Conservation (phyloP, 37 sponge, comb jelly and placozoan genomes). For the Beroe ovata region DNA sequence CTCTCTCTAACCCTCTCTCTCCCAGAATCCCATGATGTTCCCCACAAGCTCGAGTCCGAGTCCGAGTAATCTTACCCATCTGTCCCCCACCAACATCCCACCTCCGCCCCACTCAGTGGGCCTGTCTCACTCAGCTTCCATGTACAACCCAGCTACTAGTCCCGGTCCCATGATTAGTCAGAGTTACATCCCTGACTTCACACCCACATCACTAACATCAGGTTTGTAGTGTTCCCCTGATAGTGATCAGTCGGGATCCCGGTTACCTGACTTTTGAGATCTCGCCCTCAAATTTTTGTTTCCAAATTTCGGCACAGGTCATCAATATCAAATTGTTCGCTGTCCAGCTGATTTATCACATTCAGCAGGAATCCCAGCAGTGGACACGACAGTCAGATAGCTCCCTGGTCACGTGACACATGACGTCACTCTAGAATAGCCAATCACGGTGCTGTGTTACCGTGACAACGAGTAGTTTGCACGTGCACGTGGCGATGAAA, state of each 20-base stretch:
- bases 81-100: slow-evolving; percentile 8
- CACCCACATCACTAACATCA: slow-evolving; percentile 23
- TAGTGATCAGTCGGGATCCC: too few species aligned
- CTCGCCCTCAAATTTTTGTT: too few species aligned
- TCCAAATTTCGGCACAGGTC: too few species aligned
- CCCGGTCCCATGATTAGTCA: slow-evolving; percentile 37
- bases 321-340: too few species aligned
- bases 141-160: slow-evolving; percentile 22
- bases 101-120: background rate
- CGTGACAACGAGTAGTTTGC: too few species aligned
- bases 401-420: background rate
- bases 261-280: too few species aligned
- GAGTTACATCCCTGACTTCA: slow-evolving; percentile 62
- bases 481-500: too few species aligned
- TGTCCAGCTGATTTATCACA: too few species aligned
- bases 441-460: too few species aligned
- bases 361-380: slow-evolving; percentile 16
- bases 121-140: slow-evolving; percentile 30
- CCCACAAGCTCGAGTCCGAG: slow-evolving; percentile 52
- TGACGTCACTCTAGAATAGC: slow-evolving; percentile 11
- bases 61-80: slow-evolving; percentile 51
- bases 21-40: slow-evolving; percentile 57
- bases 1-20: background rate
- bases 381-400: slow-evolving; percentile 65
- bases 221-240: too few species aligned